Conservation (phyloP, 2,888 invertebrate species). For the Phania funesta region DNA sequence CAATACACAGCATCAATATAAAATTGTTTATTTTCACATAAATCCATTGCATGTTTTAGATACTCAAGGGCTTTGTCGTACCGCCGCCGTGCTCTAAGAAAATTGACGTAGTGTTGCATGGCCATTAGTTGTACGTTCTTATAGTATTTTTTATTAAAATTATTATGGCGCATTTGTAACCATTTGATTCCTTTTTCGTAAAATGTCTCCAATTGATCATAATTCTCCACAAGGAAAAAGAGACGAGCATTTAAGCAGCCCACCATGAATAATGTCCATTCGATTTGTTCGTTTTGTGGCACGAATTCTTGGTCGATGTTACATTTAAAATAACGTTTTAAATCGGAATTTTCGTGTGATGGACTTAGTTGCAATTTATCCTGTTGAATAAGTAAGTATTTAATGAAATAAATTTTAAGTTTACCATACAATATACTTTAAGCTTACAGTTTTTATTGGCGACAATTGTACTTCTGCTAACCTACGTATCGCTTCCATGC, state of each 20-base stretch:
- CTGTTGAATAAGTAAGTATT: conserved; percentile 35
- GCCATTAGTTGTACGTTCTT: conserved; percentile 70
- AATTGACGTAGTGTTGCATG: conserved; percentile 73
- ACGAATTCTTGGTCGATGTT: conserved; percentile 52
- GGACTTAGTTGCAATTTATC: conserved; percentile 60
- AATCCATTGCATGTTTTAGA: conserved; percentile 63
- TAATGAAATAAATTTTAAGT: neutral
- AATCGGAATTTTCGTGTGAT: conserved; percentile 22
- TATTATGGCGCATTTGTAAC: conserved; percentile 64
- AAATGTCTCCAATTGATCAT: conserved; percentile 72
- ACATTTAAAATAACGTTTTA: conserved; percentile 70
- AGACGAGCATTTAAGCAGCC: conserved; percentile 76
- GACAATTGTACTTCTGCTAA: conserved; percentile 68
- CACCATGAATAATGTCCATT: conserved; percentile 73
- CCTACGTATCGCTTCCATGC: conserved; percentile 74
- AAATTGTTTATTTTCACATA: conserved; percentile 59
- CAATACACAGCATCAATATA: conserved; percentile 71
- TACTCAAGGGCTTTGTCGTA: conserved; percentile 70
- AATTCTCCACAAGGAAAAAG: conserved; percentile 73
- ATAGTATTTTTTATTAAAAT: conserved; percentile 58
- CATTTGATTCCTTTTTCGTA: conserved; percentile 72
- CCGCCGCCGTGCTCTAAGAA: conserved; percentile 71
- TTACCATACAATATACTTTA: neutral
- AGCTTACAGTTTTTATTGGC: conserved; percentile 70
- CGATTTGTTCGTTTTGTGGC: conserved; percentile 69